Evolutionary conservation across 2,888 invertebrate species (phyloP), one percentile per base, ranked within the genome.

Genomic region (Tenthredo amoena): DNA sequence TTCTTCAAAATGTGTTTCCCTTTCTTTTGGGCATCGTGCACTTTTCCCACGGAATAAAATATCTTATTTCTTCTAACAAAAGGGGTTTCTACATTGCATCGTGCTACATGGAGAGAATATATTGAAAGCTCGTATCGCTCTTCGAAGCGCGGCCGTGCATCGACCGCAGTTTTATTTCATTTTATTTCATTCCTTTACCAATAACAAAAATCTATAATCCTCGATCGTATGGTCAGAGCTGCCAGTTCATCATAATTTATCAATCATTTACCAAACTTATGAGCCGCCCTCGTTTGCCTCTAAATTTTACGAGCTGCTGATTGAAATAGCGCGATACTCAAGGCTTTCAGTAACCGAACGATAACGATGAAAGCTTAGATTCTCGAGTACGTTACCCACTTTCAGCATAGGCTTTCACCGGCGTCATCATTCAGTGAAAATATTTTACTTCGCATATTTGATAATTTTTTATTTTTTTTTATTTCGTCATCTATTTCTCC

Each of bases 351-450:
- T 72, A 72, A 72, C 72, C 43, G 9, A 37, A 43, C 72, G 72
- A 74, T 74, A 74, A 74, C 72, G 37, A 40, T n/a, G 72, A 74
- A 74, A 74, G 40, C 72, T 21, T 43, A n/a, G n/a, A 74, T 74
- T 40, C 18, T 74, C 43, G 72, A 74, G n/a, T 43, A 43, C 72
- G 72, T 40, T 74, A 43, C 72, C 9, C n/a, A 9, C 72, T n/a
- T 26, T 6, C 43, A 74, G 43, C 26, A 43, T 10, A 18, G 10
- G n/a, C 72, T 74, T 43, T 7, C 43, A 43, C 43, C 21, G 40
- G 21, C 15, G 2, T 21, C 26, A 43, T 74, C n/a, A 40, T 43
- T 74, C 43, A 43, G 12, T 74, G 40, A 21, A 74, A 74, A 40
- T n/a, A 74, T 74, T 74, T 74, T 26, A 9, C 72, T 21, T 43